Conservation (phyloP, 2,113 vertebrate genomes). For the Elaphurus davidianus region DNA sequence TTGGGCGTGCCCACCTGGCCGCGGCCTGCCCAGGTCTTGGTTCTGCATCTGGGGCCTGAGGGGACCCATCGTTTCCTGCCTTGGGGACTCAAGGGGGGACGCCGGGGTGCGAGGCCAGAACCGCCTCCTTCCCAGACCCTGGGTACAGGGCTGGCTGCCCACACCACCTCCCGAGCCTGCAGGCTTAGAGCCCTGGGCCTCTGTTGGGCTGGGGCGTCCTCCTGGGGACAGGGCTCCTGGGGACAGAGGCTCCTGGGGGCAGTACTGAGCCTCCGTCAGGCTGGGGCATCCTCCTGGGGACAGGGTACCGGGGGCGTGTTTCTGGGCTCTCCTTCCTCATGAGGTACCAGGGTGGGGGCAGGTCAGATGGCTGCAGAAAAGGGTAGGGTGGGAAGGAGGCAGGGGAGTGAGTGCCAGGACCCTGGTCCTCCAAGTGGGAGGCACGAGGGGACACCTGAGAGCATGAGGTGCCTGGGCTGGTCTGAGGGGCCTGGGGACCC, state of each 20-base stretch:
- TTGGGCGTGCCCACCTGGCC: accelerated
- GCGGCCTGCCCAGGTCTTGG: background rate
- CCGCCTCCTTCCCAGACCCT: background rate
- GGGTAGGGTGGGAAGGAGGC: background rate
- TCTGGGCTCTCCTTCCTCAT: background rate
- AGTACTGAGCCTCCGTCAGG: background rate
- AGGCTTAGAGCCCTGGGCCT: background rate
- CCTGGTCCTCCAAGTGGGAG: background rate
- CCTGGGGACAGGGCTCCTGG: background rate
- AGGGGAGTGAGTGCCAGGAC: background rate
- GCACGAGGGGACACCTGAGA: background rate
- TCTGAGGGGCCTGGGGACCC: too few species aligned
- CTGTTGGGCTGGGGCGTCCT: background rate
- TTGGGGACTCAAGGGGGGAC: background rate
- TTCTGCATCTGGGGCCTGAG: background rate
- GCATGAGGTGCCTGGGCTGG: background rate
- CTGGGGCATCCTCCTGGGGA: background rate
- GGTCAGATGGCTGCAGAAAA: background rate
- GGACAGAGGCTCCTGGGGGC: too few species aligned
- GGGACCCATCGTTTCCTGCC: background rate
- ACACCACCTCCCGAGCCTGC: accelerated
- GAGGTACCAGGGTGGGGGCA: background rate
- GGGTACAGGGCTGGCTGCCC: background rate
- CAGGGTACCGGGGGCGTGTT: background rate
- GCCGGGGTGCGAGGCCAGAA: accelerated